Evolutionary conservation across 1,140 invertebrate species (phyloP).

Genomic region (Eupristina koningsbergeri): DNA sequence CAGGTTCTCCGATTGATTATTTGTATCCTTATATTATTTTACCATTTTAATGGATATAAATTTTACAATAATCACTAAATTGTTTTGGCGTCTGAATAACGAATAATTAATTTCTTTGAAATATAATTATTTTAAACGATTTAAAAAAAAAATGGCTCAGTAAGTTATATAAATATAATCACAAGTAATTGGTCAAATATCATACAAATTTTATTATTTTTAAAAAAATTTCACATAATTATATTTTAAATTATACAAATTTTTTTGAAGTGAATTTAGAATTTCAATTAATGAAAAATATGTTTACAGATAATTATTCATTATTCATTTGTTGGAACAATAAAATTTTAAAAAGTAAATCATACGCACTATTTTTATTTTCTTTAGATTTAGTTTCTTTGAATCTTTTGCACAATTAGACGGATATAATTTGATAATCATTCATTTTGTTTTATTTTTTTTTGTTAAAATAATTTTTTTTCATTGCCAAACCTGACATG

Average conservation of each 20-base stretch:
- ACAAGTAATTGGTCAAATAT: neutral
- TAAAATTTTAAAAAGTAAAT: neutral
- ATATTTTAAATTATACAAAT: neutral
- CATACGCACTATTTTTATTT: neutral
- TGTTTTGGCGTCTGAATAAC: neutral
- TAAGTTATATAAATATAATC: neutral
- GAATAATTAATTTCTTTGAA: neutral
- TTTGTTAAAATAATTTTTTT: conserved; percentile 48
- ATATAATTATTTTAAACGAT: neutral
- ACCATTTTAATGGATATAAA: neutral
- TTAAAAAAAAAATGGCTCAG: neutral
- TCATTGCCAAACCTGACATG: conserved; percentile 36
- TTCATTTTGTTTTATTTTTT: conserved; percentile 26
- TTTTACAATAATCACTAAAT: neutral
- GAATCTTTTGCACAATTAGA: conserved; percentile 40
- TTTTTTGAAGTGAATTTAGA: neutral
- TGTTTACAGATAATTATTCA: neutral
- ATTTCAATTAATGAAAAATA: neutral
- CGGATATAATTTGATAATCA: conserved; percentile 41
- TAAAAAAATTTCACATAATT: neutral
- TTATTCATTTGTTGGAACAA: neutral
- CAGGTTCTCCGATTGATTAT: conserved; percentile 14
- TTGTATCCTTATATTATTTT: neutral
- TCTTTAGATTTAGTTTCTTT: conserved; percentile 46
- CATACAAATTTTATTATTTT: neutral